These are phyloP conservation scores for Macquaria ambigua DNA, from an alignment of 2,113 vertebrate species.

Conservation along the genomic window DNA sequence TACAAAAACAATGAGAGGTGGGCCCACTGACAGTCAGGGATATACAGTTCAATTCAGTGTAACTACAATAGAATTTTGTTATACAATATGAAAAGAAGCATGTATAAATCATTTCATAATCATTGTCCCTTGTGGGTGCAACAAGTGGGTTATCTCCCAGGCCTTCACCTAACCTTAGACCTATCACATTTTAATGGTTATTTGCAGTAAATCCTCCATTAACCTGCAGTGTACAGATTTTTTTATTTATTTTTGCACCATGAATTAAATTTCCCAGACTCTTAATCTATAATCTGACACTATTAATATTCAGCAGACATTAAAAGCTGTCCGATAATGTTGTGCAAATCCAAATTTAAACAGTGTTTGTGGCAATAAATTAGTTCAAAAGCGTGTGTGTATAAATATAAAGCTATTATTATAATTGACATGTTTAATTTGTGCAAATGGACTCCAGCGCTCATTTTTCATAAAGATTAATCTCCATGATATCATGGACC, in stretches of 20 bases:
- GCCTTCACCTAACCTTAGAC: constrained; percentile 18
- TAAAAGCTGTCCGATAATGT: neutral
- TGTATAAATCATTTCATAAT: neutral
- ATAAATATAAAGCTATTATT: neutral
- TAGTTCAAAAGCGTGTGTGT: neutral
- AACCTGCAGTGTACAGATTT: constrained; percentile 7
- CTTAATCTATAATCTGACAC: constrained; percentile 35
- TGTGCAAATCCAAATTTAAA: neutral
- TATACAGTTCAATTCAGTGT: neutral
- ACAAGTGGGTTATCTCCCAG: constrained; percentile 13
- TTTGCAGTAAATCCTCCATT: constrained; percentile 57
- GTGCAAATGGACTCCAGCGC: neutral
- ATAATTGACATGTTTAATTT: constrained; percentile 1
- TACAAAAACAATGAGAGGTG: neutral
- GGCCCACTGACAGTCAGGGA: neutral
- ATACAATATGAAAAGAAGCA: constrained; percentile 10
- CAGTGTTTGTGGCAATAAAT: neutral
- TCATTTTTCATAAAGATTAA: constrained; percentile 11
- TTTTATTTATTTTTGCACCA: neutral
- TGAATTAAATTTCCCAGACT: neutral
- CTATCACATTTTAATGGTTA: constrained; percentile 43
- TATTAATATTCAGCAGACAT: constrained; percentile 5
- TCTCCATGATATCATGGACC: constrained; percentile 21
- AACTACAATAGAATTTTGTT: constrained; percentile 6
- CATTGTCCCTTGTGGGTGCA: neutral